phyloP scores from a whole-genome alignment of 2,797 vertebrate species.

The Channa striata region DNA sequence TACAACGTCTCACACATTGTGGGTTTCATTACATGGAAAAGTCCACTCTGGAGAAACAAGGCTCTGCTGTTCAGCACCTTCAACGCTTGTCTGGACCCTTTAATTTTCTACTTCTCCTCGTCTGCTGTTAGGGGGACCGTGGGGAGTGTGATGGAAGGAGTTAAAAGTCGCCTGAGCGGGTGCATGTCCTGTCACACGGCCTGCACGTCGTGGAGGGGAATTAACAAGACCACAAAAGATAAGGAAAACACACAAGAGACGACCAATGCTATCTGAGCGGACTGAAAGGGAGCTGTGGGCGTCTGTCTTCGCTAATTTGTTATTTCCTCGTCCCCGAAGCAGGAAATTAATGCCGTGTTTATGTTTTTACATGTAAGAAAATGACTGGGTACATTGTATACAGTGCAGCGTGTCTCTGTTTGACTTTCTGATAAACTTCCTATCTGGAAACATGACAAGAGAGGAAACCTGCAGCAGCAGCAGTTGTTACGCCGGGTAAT shows the following conservation, averaged over 20 bases:
- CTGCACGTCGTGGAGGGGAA: constrained; percentile 20
- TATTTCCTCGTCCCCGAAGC: constrained; percentile 56
- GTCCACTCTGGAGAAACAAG: constrained; percentile 85
- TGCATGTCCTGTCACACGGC: constrained; percentile 49
- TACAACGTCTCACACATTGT: constrained; percentile 92
- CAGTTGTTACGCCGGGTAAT: background rate
- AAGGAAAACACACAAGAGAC: constrained; percentile 68
- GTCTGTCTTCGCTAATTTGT: constrained; percentile 54
- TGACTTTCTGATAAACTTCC: constrained; percentile 50
- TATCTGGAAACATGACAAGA: constrained; percentile 22
- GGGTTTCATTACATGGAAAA: constrained; percentile 77
- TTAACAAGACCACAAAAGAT: constrained; percentile 56
- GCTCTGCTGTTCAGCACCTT: constrained; percentile 90
- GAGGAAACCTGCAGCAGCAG: background rate
- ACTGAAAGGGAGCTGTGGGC: constrained; percentile 44
- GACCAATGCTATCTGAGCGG: constrained; percentile 72
- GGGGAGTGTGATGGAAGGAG: constrained; percentile 51
- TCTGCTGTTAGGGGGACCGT: constrained; percentile 83
- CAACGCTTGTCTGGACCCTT: constrained; percentile 90
- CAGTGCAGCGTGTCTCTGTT: constrained; percentile 22
- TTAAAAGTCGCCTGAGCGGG: constrained; percentile 57
- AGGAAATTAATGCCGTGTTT: constrained; percentile 70
- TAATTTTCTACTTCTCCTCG: constrained; percentile 93
- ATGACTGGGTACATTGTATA: constrained; percentile 15
- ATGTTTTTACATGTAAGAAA: constrained; percentile 51